Evolutionary conservation across 2,888 invertebrate species (phyloP).

Genomic region (Phengaris arion): DNA sequence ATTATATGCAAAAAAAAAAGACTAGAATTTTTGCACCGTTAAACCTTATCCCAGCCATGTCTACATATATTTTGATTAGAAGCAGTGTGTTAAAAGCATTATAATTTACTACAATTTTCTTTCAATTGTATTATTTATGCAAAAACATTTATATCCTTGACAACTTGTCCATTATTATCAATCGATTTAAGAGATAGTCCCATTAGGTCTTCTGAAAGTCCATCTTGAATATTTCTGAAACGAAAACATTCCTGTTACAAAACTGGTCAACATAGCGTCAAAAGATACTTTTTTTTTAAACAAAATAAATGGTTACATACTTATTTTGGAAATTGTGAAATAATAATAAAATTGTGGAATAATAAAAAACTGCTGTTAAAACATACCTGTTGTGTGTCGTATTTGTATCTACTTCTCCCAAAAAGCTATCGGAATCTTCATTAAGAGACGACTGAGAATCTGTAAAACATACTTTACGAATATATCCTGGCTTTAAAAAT

Average conservation of each 20-base stretch:
- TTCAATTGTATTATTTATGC: constrained; percentile 42
- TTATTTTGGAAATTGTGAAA: background rate
- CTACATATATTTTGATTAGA: background rate
- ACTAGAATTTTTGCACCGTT: too few relatives aligned
- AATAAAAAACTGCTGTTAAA: background rate
- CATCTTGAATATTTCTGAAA: constrained; percentile 58
- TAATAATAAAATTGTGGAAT: background rate
- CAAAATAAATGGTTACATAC: background rate
- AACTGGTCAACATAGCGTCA: background rate
- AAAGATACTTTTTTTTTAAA: background rate
- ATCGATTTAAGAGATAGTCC: constrained; percentile 52
- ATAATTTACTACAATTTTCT: background rate
- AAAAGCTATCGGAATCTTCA: constrained; percentile 73
- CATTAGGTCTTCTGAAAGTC: constrained; percentile 51
- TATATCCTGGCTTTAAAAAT: background rate
- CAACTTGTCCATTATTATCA: constrained; percentile 53
- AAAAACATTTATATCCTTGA: constrained; percentile 56
- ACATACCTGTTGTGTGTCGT: constrained; percentile 52
- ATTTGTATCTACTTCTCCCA: constrained; percentile 61
- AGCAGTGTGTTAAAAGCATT: constrained; percentile 6
- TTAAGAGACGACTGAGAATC: constrained; percentile 78
- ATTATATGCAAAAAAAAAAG: too few relatives aligned
- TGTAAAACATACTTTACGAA: constrained; percentile 45
- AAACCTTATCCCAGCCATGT: too few relatives aligned
- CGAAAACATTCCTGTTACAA: constrained; percentile 27